Evolutionary conservation across 2,888 invertebrate species (phyloP).

Genomic region (Apodemia zela): DNA sequence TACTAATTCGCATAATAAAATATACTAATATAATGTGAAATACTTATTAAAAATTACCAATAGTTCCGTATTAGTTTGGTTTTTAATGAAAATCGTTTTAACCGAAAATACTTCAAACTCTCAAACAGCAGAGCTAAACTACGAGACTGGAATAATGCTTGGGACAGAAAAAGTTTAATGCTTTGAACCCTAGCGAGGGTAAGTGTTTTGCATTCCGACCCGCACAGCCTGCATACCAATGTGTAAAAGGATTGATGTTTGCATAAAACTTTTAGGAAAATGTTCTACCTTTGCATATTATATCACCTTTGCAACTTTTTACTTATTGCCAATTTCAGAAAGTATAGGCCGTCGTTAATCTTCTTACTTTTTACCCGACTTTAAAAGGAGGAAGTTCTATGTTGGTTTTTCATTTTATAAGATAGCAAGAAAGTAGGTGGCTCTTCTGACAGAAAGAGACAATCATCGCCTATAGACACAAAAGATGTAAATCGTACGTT

Average conservation of each 20-base stretch:
- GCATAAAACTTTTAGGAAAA: conserved; percentile 38
- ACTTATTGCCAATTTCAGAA: neutral
- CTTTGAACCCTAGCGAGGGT: conserved; percentile 74
- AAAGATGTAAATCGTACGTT: no score
- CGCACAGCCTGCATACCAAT: conserved; percentile 73
- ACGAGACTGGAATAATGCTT: conserved; percentile 77
- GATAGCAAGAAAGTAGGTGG: no score
- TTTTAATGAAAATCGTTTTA: conserved; percentile 69
- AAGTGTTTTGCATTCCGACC: conserved; percentile 76
- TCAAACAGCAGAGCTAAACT: conserved; percentile 74
- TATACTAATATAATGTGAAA: no score
- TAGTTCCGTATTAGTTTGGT: conserved; percentile 37
- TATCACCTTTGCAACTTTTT: conserved; percentile 11
- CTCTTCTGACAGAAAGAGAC: no score
- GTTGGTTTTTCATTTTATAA: neutral
- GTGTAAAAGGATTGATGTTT: conserved; percentile 72
- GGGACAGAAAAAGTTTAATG: conserved; percentile 75
- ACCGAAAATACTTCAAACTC: conserved; percentile 71
- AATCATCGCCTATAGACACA: no score
- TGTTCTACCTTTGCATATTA: conserved; percentile 16
- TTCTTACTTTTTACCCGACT: neutral
- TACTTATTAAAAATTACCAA: conserved; percentile 6
- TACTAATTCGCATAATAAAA: no score
- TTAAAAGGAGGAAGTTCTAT: neutral
- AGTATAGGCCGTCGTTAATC: neutral